Evolutionary conservation across 2,797 vertebrate species (phyloP).

Genomic region (Arctocebus calabarensis): DNA sequence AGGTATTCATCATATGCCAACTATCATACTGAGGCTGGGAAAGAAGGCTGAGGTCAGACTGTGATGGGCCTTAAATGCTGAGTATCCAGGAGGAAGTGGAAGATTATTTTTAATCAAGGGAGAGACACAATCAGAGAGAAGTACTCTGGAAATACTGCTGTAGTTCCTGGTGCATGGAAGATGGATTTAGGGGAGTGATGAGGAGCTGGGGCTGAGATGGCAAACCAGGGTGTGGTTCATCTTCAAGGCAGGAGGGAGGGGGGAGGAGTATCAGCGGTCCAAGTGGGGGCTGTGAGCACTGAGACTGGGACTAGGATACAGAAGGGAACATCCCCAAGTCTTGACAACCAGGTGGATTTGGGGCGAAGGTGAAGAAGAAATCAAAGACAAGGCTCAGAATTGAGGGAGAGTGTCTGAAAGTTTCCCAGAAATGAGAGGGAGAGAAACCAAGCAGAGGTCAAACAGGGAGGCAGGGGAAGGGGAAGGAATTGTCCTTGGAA

Average conservation of each 20-base stretch:
- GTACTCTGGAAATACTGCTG: conserved; percentile 35
- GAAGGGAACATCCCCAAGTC: neutral
- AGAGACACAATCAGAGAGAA: neutral
- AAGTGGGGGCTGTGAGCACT: neutral
- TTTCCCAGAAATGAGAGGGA: neutral
- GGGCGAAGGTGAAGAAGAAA: neutral
- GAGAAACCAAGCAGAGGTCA: neutral
- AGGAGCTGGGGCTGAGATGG: neutral
- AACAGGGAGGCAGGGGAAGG: neutral
- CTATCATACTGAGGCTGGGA: neutral
- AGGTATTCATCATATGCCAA: neutral
- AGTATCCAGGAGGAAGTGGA: neutral
- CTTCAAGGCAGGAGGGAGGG: neutral
- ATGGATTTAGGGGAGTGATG: neutral
- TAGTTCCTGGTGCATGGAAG: neutral
- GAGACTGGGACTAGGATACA: neutral
- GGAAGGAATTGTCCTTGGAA: neutral
- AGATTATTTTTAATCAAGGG: conserved; percentile 2
- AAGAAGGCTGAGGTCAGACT: neutral
- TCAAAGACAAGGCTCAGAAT: neutral
- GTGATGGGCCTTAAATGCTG: neutral
- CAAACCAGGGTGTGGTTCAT: neutral
- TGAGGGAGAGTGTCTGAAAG: neutral
- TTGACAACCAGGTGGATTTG: neutral
- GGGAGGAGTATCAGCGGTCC: neutral